These are phyloP conservation scores for Limnothrissa miodon DNA, from an alignment of 2,113 vertebrate genomes.

Conservation along the genomic window DNA sequence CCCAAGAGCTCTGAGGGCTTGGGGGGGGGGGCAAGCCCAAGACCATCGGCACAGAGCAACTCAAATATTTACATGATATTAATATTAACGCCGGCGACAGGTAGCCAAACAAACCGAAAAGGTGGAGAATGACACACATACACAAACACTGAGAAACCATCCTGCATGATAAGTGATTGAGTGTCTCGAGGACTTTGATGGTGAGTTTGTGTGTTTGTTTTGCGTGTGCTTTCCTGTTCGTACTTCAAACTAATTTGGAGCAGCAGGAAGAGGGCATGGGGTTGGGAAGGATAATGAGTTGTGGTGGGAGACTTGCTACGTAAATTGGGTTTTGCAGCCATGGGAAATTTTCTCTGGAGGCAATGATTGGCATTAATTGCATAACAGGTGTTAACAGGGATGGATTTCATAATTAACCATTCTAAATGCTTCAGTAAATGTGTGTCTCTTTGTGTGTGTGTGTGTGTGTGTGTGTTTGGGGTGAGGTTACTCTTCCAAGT, in stretches of 20 bases:
- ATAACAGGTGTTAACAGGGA: slow-evolving; percentile 65
- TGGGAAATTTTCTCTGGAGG: slow-evolving; percentile 62
- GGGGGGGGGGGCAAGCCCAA: neutral
- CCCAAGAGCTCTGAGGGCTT: neutral
- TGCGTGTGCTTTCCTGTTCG: slow-evolving; percentile 46
- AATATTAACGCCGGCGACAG: neutral
- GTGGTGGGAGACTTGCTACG: slow-evolving; percentile 40
- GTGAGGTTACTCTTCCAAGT: neutral
- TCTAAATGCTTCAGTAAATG: slow-evolving; percentile 60
- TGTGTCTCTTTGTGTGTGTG: slow-evolving; percentile 19
- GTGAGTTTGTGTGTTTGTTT: slow-evolving; percentile 45
- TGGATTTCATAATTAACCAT: slow-evolving; percentile 64
- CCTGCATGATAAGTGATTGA: neutral
- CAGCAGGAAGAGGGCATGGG: slow-evolving; percentile 50
- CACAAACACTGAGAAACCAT: neutral
- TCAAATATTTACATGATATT: slow-evolving; percentile 18
- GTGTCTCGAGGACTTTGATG: neutral
- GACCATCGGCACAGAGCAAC: neutral
- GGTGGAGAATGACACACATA: neutral
- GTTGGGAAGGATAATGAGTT: slow-evolving; percentile 52
- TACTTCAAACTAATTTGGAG: slow-evolving; percentile 51
- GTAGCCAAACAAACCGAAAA: slow-evolving; percentile 2
- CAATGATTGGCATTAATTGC: slow-evolving; percentile 71
- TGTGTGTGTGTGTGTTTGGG: slow-evolving; percentile 23
- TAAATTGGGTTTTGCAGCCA: slow-evolving; percentile 53